Evolutionary conservation across 2,113 vertebrate species (phyloP), one percentile per base, ranked within the genome.

Genomic region (Himantopus leucocephalus): DNA sequence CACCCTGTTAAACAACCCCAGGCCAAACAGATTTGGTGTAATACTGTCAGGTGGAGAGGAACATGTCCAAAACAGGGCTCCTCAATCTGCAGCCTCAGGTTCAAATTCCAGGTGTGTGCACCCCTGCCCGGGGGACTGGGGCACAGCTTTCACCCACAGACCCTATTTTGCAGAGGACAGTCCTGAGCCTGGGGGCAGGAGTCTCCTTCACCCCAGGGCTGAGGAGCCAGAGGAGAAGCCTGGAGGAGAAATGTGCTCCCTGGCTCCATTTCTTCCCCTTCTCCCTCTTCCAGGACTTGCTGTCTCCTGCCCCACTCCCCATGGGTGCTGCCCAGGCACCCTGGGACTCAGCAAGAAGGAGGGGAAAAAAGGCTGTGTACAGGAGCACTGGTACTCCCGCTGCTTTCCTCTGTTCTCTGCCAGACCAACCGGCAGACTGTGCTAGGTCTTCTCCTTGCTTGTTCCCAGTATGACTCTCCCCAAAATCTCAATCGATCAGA

Each of bases 81-180:
- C 30, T 45, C 2, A 6, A 81, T 7, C 58, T 85, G 19, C 48
- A 72, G 64, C 9, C 16, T 56, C 14, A 18, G 3, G 8, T n/a
- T 74, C 18, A 64, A 66, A 62, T 14, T 77, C 50, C 26, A 78
- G 20, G 3, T 41, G 17, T 20, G 27, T 26, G 22, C 16, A 47
- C 5, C 32, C 21, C 52, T 82, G 14, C 18, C 60, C 56, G 23
- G 16, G 34, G 10, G 12, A 34, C 17, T 0, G 0, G 22, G 26
- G 11, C 41, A 58, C 0, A 7, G 21, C 15, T 67, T 23, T 67
- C 21, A 63, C 32, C 12, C 0, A 0, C 41, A 63, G 41, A 50
- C 24, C 16, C 50, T 48, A 4, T 52, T 85, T 85, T 78, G 60
- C 60, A 89, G 47, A 81, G 47, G 47, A 37, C 37, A 89, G 27